Evolutionary conservation across 2,797 vertebrate species (phyloP).

Genomic region (Echeneis naucrates): DNA sequence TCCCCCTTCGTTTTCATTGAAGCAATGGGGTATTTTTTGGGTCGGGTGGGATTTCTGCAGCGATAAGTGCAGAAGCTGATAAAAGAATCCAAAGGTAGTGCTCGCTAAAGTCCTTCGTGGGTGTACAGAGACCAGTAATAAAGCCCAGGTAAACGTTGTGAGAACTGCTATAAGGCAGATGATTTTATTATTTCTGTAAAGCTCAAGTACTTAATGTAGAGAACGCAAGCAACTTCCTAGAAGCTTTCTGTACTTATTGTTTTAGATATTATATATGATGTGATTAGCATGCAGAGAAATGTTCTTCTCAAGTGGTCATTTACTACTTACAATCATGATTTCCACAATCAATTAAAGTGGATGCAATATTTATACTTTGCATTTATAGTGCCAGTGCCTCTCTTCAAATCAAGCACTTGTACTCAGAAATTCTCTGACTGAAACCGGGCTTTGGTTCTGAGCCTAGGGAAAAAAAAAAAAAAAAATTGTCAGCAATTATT

Average conservation of each 20-base stretch:
- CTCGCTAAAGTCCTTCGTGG: constrained; percentile 23
- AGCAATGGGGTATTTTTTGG: constrained; percentile 42
- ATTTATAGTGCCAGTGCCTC: not conserved
- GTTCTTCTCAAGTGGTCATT: not conserved
- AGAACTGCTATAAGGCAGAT: not conserved
- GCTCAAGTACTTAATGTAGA: not conserved
- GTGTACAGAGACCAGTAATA: constrained; percentile 6
- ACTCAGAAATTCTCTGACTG: not conserved
- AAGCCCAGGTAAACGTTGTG: constrained; percentile 12
- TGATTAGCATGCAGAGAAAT: not conserved
- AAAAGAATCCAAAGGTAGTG: constrained; percentile 8
- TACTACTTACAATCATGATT: not conserved
- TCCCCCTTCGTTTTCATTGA: constrained; percentile 67
- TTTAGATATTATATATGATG: not conserved
- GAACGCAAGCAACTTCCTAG: not conserved
- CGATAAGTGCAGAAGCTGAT: constrained; percentile 32
- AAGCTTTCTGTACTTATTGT: not conserved
- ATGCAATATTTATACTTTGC: constrained; percentile 9
- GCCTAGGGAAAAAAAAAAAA: too few relatives aligned
- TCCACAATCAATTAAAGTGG: not conserved
- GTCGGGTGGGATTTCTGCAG: not conserved
- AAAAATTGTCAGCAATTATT: not conserved
- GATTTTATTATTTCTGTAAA: constrained; percentile 13
- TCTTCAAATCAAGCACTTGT: not conserved
- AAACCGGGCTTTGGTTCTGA: constrained; percentile 1